A percentile compares a stretch with the other conserved stretches of the same genome.
Conservation (phyloP, 2,888 invertebrate genomes). For the Drosophila emarginata region DNA sequence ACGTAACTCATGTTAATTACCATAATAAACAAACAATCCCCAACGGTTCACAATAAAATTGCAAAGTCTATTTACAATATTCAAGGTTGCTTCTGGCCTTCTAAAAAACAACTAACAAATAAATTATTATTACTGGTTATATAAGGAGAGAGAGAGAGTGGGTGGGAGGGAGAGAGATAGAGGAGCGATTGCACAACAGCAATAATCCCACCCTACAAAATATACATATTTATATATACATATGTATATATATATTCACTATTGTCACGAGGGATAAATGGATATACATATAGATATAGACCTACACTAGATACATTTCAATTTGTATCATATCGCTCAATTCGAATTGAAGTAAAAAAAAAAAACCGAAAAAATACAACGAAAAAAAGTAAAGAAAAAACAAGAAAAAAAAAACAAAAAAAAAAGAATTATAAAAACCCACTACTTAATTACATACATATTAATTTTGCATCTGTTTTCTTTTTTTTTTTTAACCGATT, state of each 20-base stretch:
- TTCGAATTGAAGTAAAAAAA: background rate
- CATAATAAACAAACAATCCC: constrained; percentile 36
- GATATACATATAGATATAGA: background rate
- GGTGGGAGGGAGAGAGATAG: background rate
- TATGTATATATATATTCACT: constrained; percentile 23
- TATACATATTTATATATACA: constrained; percentile 1
- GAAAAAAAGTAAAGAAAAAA: background rate
- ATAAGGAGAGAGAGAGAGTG: background rate
- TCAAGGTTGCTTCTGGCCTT: constrained; percentile 22
- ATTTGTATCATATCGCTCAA: background rate
- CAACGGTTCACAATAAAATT: constrained; percentile 22
- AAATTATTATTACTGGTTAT: constrained; percentile 1
- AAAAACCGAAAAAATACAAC: background rate
- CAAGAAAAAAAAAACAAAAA: background rate
- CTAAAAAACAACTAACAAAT: constrained; percentile 1
- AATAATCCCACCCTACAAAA: background rate
- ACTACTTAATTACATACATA: constrained; percentile 17
- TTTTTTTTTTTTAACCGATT: constrained; percentile 3
- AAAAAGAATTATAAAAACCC: background rate
- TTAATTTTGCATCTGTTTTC: constrained; percentile 1
- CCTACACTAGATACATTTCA: background rate
- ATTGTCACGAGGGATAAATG: constrained; percentile 21
- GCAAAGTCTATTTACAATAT: constrained; percentile 42
- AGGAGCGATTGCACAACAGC: constrained; percentile 1
- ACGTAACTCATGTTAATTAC: constrained; percentile 38